Evolutionary conservation across 1,140 invertebrate genomes (phyloP).

Genomic region (Pissodes strobi): DNA sequence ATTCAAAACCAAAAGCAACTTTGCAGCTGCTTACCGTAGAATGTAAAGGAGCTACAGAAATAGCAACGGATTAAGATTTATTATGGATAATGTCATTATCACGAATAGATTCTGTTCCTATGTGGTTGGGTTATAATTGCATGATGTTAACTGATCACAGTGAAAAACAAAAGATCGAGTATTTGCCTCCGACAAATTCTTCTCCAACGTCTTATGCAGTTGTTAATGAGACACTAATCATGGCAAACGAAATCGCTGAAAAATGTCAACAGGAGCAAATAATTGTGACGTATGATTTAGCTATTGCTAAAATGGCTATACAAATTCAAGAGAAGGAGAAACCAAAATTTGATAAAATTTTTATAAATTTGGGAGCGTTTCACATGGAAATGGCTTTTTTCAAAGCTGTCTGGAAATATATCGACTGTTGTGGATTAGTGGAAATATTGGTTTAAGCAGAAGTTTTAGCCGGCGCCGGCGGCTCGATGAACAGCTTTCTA

Average conservation of each 20-base stretch:
- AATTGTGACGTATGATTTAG: constrained; percentile 53
- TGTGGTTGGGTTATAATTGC: constrained; percentile 52
- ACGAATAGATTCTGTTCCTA: constrained; percentile 42
- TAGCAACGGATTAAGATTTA: constrained; percentile 47
- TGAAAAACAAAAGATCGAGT: constrained; percentile 45
- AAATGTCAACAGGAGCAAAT: constrained; percentile 29
- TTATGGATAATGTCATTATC: constrained; percentile 49
- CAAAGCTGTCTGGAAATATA: constrained; percentile 53
- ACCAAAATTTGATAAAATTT: constrained; percentile 35
- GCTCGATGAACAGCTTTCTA: constrained; percentile 54
- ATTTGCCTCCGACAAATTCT: constrained; percentile 40
- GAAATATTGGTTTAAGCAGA: constrained; percentile 50
- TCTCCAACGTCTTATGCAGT: constrained; percentile 34
- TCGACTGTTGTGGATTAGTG: constrained; percentile 49
- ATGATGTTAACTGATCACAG: constrained; percentile 38
- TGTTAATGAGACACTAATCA: constrained; percentile 38
- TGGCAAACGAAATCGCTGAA: constrained; percentile 33
- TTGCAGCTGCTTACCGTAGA: constrained; percentile 16
- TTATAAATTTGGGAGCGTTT: constrained; percentile 51
- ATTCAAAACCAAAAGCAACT: constrained; percentile 31
- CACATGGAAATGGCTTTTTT: constrained; percentile 55
- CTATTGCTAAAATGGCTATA: constrained; percentile 53
- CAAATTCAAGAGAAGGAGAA: constrained; percentile 53
- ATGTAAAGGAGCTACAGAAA: constrained; percentile 32
- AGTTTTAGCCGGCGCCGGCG: constrained; percentile 49